These are phyloP conservation scores for Elegia similella DNA, from an alignment of 2,888 invertebrate genomes.

Conservation along the genomic window DNA sequence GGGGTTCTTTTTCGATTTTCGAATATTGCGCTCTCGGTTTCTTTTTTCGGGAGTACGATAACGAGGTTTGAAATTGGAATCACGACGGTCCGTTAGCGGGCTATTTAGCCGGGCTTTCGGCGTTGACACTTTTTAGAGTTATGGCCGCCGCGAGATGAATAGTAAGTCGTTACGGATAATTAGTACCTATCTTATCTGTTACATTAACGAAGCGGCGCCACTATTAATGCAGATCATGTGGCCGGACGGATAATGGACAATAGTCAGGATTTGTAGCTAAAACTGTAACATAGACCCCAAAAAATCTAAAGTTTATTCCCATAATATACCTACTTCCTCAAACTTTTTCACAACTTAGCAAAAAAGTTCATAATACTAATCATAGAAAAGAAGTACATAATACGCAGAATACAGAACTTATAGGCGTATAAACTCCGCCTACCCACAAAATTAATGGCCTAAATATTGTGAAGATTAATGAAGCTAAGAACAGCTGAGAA, in stretches of 20 bases:
- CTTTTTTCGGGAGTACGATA: conserved; percentile 54
- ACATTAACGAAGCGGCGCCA: conserved; percentile 45
- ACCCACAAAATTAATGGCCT: neutral
- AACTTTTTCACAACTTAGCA: no score
- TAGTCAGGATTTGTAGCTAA: neutral
- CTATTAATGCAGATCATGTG: conserved; percentile 15
- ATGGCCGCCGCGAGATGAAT: conserved; percentile 50
- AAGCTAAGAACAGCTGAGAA: neutral
- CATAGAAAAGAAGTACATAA: neutral
- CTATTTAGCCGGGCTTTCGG: conserved; percentile 57
- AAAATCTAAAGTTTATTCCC: no score
- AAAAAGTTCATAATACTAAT: neutral
- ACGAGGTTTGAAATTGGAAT: conserved; percentile 75
- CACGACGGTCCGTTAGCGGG: conserved; percentile 58
- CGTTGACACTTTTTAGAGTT: conserved; percentile 57
- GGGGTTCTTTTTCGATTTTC: conserved; percentile 36
- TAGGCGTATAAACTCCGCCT: neutral
- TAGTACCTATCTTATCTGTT: conserved; percentile 55
- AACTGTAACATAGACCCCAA: neutral
- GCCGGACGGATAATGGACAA: neutral
- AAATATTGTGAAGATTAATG: conserved; percentile 2
- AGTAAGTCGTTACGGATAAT: conserved; percentile 54
- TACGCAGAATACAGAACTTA: conserved; percentile 12
- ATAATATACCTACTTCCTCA: no score
- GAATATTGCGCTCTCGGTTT: conserved; percentile 34